These are phyloP conservation scores for Hylyphantes graminicola DNA, from an alignment of 1,140 invertebrate species.

Conservation along the genomic window DNA sequence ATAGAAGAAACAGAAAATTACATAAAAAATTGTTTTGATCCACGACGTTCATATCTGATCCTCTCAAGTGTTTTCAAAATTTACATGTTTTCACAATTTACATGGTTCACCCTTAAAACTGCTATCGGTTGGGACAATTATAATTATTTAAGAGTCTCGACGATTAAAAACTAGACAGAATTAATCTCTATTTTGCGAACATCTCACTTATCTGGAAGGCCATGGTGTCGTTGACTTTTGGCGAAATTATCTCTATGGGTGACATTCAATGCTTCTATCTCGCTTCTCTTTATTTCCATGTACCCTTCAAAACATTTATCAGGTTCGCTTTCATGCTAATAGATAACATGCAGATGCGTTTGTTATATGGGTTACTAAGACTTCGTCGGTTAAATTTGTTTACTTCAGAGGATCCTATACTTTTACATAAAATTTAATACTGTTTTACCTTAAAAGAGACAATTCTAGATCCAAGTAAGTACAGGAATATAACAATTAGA, in stretches of 20 bases:
- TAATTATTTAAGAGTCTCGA: slow-evolving; percentile 24
- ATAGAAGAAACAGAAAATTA: too few relatives aligned
- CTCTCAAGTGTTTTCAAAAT: slow-evolving; percentile 20
- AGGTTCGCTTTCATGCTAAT: slow-evolving; percentile 13
- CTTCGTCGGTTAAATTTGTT: background rate
- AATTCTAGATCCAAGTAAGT: too few relatives aligned
- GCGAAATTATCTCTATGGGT: slow-evolving; percentile 20
- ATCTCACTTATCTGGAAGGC: slow-evolving; percentile 19
- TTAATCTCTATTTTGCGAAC: slow-evolving; percentile 4
- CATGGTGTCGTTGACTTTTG: slow-evolving; percentile 44
- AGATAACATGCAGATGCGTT: slow-evolving; percentile 30
- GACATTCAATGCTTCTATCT: slow-evolving; percentile 18
- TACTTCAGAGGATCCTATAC: too few relatives aligned
- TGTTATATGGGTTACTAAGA: slow-evolving; percentile 50
- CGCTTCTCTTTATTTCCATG: slow-evolving; percentile 24
- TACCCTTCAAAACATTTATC: slow-evolving; percentile 52
- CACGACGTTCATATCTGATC: background rate
- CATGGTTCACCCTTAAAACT: slow-evolving; percentile 2
- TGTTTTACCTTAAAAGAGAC: too few relatives aligned
- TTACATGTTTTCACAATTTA: slow-evolving; percentile 28
- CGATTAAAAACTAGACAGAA: slow-evolving; percentile 40
- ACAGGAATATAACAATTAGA: too few relatives aligned
- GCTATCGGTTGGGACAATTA: background rate
- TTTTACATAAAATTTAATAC: too few relatives aligned
- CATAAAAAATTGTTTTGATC: background rate